phyloP scores from a whole-genome alignment of 92 coral and sea anemone species.

The Actinernus sp. region DNA sequence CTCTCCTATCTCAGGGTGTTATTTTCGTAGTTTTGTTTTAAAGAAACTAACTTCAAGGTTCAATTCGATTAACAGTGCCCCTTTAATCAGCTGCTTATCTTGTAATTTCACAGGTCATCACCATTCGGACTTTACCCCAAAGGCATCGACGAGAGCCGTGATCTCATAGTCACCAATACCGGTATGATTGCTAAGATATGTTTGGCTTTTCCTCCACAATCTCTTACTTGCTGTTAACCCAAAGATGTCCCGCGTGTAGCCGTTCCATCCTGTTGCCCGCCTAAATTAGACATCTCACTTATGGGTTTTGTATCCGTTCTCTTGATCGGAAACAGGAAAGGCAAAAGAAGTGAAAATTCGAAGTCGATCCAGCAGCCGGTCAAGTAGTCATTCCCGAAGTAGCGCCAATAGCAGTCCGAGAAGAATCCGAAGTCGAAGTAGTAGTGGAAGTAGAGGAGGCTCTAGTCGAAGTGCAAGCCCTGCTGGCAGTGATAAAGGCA shows the following conservation, averaged over 20 bases:
- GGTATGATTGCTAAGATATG: too few species aligned
- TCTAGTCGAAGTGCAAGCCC: conserved; percentile 22
- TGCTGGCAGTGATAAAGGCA: conserved; percentile 9
- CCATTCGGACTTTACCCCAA: conserved; percentile 78
- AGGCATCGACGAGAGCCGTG: conserved; percentile 47
- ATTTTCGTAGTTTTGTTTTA: too few species aligned
- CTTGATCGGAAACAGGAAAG: conserved; percentile 11
- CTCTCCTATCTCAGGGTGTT: too few species aligned
- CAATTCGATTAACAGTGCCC: too few species aligned
- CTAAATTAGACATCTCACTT: too few species aligned
- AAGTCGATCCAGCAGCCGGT: conserved; percentile 60
- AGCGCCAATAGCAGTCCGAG: conserved; percentile 25
- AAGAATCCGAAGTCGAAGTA: conserved; percentile 23
- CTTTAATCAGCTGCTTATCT: too few species aligned
- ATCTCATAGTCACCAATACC: conserved; percentile 19
- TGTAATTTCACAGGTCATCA: conserved; percentile 73
- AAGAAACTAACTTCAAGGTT: too few species aligned
- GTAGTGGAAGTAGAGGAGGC: conserved; percentile 9
- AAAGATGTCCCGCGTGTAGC: background rate
- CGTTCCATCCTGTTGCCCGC: background rate
- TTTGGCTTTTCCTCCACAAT: too few species aligned
- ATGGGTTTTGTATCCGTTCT: background rate
- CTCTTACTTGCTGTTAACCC: too few species aligned
- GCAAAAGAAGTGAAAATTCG: conserved; percentile 44
- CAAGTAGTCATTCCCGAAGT: conserved; percentile 34